Evolutionary conservation across 2,797 vertebrate species (phyloP), one percentile per base, ranked within the genome.

Genomic region (Melanotaenia trifasciata): DNA sequence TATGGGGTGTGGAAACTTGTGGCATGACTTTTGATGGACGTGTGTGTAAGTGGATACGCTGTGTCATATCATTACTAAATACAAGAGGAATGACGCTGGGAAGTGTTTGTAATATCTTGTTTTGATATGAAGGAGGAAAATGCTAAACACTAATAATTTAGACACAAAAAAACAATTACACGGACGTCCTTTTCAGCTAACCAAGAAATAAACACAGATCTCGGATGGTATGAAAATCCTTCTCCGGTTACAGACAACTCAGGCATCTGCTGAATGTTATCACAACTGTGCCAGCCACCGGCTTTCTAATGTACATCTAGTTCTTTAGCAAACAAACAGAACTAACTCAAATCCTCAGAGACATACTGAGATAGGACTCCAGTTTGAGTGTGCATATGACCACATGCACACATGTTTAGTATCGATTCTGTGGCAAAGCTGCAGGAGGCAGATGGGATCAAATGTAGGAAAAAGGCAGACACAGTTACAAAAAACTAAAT

Each of bases 381-480:
- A 56, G 60, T 36, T 67, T 33, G 8, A 59, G 45, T 56, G 40
- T 50, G 47, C 24, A 66, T 22, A 62, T n/a, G 10, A 9, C 61
- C 40, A 71, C 0, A 67, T 9, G 33, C 30, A 38, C 51, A 32
- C 43, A 22, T n/a, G 14, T 67, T 36, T 51, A 60, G 58, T 74
- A 76, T 64, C 76, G 64, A 84, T 76, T 71, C 45, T 70, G 38
- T 1, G 56, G 47, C 20, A 53, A 79, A 79, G 83, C 76, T 62
- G 67, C 20, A 65, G 40, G 60, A 75, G 56, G 84, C 70, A 68
- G 57, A 35, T 60, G 18, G 58, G 57, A 69, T 75, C 53, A 64
- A 13, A 32, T 63, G 24, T 1, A 74, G 51, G 61, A n/a, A 53
- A 30, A 38, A 6, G 45, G 45, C 13, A 35, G 20, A 51, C 12